Conservation (phyloP, 2,113 vertebrate species). For the Dasyprocta punctata region DNA sequence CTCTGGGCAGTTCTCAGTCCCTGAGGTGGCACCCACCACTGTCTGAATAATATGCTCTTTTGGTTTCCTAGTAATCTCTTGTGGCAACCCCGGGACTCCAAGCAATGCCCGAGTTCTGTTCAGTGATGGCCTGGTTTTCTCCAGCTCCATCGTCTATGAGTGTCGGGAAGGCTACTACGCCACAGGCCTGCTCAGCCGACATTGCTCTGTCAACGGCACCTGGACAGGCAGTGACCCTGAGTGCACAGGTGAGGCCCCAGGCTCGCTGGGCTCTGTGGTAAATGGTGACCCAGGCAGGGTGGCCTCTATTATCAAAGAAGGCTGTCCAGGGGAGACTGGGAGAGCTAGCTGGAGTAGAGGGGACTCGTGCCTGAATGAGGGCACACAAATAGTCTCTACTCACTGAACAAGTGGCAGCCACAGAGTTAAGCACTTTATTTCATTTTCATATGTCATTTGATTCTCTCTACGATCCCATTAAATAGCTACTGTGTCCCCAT, state of each 20-base stretch:
- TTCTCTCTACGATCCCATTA: not conserved
- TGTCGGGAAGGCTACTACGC: conserved; percentile 97
- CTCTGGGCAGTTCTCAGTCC: not conserved
- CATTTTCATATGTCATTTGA: not conserved
- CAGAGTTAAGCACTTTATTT: not conserved
- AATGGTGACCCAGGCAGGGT: fast-evolving
- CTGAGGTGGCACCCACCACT: not conserved
- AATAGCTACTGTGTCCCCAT: not conserved
- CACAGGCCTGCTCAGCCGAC: conserved; percentile 94
- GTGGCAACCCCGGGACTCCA: conserved; percentile 97
- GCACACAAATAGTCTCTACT: fast-evolving
- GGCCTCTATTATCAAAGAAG: not conserved
- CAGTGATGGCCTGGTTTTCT: conserved; percentile 94
- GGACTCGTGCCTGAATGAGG: not conserved
- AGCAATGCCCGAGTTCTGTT: conserved; percentile 92
- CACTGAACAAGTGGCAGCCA: not conserved
- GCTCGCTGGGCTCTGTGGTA: not conserved
- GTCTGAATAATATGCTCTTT: not conserved
- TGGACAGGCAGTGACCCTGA: conserved; percentile 96
- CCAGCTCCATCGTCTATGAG: conserved; percentile 94
- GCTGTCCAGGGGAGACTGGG: not conserved
- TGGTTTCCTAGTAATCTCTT: conserved; percentile 92
- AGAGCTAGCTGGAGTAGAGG: not conserved
- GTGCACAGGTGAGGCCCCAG: conserved; percentile 90
- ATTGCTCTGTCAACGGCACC: conserved; percentile 96